Base-by-base conservation (phyloP, 2,888 invertebrate species). In the Branchellion lobata region DNA sequence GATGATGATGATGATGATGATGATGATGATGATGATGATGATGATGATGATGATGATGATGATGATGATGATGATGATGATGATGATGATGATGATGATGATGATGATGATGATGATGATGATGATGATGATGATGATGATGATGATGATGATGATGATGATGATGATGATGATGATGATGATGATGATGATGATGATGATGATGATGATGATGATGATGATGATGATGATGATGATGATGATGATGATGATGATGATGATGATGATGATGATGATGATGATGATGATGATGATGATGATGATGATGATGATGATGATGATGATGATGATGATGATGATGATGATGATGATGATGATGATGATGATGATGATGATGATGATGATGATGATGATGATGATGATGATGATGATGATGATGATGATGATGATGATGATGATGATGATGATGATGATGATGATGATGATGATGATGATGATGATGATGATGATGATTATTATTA, bases 321-420 rank as follows among this genome's bases (percentile, higher is more conserved):
- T 27, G 24, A 14, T 27, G 24, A 14, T 69, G 24, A 69, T 69
- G 24, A 14, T 69, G 24, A 14, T 69, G 24, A 69, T 69, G 24
- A 69, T 69, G 24, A 69, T 69, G 24, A 69, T 69, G 24, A 69
- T 27, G 24, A 69, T 69, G 24, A 69, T 27, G 24, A 69, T 69
- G 24, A 14, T 69, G 24, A 14, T 69, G 69, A 14, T 27, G 24
- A 14, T 27, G 24, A 14, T 2, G 69, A 11, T 71, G 71, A 11
- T 71, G 71, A 11, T 71, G 71, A 11, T 71, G 71, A 11, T 71
- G 71, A 11, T 71, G 71, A 11, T 71, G 71, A 71, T 71, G 71
- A 71, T 71, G 71, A 71, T 71, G 71, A 71, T 71, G 71, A 71
- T 57, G 61, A 57, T 57, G 61, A 57, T 57, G 61, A 57, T 57